phyloP scores from a whole-genome alignment of 2,113 vertebrate genomes.

The Mohoua ochrocephala region DNA sequence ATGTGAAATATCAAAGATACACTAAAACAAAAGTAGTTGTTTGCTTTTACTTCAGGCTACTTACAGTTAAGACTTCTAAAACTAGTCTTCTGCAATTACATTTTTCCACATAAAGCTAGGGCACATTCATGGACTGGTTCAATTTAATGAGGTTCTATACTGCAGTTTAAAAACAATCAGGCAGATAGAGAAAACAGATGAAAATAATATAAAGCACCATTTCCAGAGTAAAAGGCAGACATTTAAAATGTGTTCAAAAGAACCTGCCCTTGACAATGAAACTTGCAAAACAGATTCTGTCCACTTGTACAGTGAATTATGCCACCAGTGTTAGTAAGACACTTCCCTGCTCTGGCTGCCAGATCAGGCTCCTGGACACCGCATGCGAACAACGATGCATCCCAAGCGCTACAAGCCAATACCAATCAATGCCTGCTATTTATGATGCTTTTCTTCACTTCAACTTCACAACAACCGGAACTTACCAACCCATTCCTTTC shows the following conservation, averaged over 20 bases:
- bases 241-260: background rate
- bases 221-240: constrained; percentile 13
- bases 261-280: background rate
- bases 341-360: background rate
- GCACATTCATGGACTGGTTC: background rate
- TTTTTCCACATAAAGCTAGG: constrained; percentile 52
- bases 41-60: constrained; percentile 31
- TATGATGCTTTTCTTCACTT: background rate
- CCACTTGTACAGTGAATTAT: background rate
- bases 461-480: background rate
- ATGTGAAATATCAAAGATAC: background rate
- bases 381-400: fast-evolving
- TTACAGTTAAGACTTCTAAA: constrained; percentile 3
- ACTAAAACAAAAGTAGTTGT: background rate
- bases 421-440: background rate
- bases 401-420: background rate
- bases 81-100: background rate
- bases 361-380: background rate
- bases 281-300: constrained; percentile 33
- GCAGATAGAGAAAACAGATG: constrained; percentile 40
- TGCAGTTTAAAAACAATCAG: constrained; percentile 33
- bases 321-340: background rate
- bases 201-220: constrained; percentile 6
- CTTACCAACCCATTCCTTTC: background rate
- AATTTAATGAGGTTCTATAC: constrained; percentile 48